These are phyloP conservation scores for Coregonus clupeaformis DNA, from an alignment of 2,113 vertebrate genomes.

Conservation along the genomic window DNA sequence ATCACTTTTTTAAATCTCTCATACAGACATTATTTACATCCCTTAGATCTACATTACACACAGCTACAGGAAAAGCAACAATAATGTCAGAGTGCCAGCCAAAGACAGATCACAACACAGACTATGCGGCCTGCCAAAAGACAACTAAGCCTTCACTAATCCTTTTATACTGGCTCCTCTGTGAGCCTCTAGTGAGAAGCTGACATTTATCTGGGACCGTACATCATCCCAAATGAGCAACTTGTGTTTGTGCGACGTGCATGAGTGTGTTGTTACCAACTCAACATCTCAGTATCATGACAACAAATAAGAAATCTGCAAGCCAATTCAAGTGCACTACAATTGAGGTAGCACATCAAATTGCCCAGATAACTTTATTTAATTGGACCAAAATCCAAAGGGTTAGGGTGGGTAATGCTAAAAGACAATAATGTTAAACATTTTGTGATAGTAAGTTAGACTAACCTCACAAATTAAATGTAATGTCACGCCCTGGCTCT, in stretches of 20 bases:
- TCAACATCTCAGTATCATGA: background rate
- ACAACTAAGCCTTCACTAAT: slow-evolving; percentile 60
- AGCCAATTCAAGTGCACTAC: background rate
- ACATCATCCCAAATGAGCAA: slow-evolving; percentile 48
- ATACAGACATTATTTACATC: background rate
- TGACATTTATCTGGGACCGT: slow-evolving; percentile 36
- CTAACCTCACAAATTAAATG: background rate
- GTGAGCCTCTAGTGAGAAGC: slow-evolving; percentile 23
- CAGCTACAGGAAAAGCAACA: slow-evolving; percentile 36
- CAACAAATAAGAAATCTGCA: background rate
- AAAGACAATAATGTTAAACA: slow-evolving; percentile 5
- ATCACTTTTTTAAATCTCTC: background rate
- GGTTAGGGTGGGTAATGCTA: background rate
- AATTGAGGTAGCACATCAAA: background rate
- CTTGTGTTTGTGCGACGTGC: slow-evolving; percentile 8
- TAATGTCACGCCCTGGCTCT: too few relatives aligned
- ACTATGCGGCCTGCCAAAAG: slow-evolving; percentile 15
- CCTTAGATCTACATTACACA: slow-evolving; percentile 41
- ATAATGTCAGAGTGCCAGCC: slow-evolving; percentile 39
- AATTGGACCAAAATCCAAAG: background rate
- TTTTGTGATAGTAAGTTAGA: background rate
- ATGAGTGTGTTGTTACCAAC: background rate
- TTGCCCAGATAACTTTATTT: background rate
- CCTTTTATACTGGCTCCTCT: slow-evolving; percentile 50
- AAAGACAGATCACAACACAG: slow-evolving; percentile 53